phyloP scores from a whole-genome alignment of 2,888 invertebrate genomes.

The Drosophila mayaguana region DNA sequence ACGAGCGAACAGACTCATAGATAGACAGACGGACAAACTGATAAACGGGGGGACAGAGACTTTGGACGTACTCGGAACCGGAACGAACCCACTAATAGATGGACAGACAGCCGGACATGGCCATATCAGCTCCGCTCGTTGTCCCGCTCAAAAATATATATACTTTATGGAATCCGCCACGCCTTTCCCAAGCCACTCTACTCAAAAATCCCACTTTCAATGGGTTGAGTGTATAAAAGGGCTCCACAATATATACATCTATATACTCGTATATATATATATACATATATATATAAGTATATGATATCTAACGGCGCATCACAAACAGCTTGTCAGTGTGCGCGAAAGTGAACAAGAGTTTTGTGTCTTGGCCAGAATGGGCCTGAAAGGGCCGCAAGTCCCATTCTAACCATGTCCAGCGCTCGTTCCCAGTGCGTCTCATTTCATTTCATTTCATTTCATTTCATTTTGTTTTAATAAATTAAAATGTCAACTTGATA shows the following conservation, averaged over 20 bases:
- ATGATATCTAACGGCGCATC: neutral
- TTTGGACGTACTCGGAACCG: too few species aligned
- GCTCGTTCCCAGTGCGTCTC: slow-evolving; percentile 29
- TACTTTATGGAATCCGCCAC: too few species aligned
- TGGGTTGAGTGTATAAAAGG: neutral
- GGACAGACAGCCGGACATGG: neutral
- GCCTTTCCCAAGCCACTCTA: neutral
- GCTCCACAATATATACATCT: neutral
- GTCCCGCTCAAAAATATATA: neutral
- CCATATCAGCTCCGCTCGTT: neutral
- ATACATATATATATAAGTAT: neutral
- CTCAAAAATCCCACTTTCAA: neutral
- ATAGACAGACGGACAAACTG: neutral
- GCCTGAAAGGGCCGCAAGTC: slow-evolving; percentile 10
- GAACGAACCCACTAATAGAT: neutral
- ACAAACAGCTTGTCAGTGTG: neutral
- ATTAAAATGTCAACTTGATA: slow-evolving; percentile 85
- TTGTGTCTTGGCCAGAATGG: slow-evolving; percentile 15
- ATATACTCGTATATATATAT: neutral
- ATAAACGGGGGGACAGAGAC: too few species aligned
- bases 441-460: slow-evolving; percentile 73
- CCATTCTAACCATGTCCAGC: slow-evolving; percentile 9
- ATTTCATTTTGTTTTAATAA: slow-evolving; percentile 84
- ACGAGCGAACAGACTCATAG: too few species aligned
- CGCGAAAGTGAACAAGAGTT: slow-evolving; percentile 5